These are phyloP conservation scores for Cephus runcator DNA, from an alignment of 2,888 invertebrate genomes.

Conservation along the genomic window DNA sequence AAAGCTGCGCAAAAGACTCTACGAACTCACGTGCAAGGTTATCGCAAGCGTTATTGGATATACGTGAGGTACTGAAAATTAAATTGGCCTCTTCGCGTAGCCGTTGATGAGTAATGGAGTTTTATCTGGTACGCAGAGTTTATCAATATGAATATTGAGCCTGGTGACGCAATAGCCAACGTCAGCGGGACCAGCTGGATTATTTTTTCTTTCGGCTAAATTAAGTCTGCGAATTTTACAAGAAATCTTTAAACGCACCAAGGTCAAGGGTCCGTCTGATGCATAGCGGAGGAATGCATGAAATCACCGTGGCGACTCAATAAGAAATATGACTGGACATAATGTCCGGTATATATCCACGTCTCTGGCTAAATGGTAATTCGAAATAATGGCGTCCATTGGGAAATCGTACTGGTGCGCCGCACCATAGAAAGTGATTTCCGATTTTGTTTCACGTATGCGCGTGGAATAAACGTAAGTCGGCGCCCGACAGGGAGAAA, in stretches of 20 bases:
- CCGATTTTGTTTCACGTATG: slow-evolving; percentile 19
- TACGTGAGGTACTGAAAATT: background rate
- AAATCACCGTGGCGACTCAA: background rate
- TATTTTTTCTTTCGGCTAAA: background rate
- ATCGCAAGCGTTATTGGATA: background rate
- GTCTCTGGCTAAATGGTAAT: background rate
- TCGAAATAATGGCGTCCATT: slow-evolving; percentile 9
- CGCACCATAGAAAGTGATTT: slow-evolving; percentile 25
- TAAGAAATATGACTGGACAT: background rate
- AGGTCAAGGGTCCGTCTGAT: background rate
- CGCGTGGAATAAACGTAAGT: slow-evolving; percentile 2
- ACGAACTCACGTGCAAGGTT: background rate
- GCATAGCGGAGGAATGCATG: background rate
- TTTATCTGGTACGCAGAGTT: background rate
- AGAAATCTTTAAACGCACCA: background rate
- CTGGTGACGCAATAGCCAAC: background rate
- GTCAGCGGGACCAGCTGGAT: background rate
- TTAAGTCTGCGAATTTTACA: background rate
- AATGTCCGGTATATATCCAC: background rate
- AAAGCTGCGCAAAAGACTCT: background rate
- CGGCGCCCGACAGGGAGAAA: slow-evolving; percentile 22
- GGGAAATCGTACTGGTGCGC: slow-evolving; percentile 11
- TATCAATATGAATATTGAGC: background rate
- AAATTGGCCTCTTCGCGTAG: background rate
- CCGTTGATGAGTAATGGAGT: background rate